Conservation (phyloP, 2,113 vertebrate genomes). For the Pseudorasbora parva region DNA sequence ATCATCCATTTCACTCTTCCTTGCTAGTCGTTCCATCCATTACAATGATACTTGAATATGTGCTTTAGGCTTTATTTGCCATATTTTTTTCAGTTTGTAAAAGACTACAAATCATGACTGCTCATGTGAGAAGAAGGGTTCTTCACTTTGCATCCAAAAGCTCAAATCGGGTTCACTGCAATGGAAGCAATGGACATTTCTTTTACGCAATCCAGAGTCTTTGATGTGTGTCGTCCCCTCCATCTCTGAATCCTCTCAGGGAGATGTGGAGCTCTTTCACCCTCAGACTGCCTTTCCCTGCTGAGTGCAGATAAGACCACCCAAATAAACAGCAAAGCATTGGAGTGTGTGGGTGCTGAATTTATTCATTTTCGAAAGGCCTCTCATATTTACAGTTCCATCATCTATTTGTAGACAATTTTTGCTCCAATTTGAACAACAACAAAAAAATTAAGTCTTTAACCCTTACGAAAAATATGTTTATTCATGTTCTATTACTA, state of each 20-base stretch:
- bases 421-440: background rate
- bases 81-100: background rate
- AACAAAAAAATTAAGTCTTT: background rate
- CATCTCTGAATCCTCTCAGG: slow-evolving; percentile 14
- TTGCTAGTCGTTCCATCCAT: background rate
- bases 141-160: slow-evolving; percentile 1
- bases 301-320: slow-evolving; percentile 27
- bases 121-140: background rate
- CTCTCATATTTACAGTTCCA: slow-evolving; percentile 1
- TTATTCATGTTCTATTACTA: too few species aligned
- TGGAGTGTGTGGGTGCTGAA: background rate
- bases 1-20: background rate
- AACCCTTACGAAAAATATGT: background rate
- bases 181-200: slow-evolving; percentile 16
- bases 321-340: slow-evolving; percentile 21
- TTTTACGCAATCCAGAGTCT: background rate
- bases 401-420: background rate
- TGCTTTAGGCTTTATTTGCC: background rate
- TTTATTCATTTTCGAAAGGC: background rate
- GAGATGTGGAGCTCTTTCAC: slow-evolving; percentile 20
- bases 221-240: slow-evolving; percentile 11
- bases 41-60: background rate
- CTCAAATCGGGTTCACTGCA: background rate
- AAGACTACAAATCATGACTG: background rate
- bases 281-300: background rate